These are phyloP conservation scores for Calypte anna DNA, from an alignment of 2,113 vertebrate species.

Conservation along the genomic window DNA sequence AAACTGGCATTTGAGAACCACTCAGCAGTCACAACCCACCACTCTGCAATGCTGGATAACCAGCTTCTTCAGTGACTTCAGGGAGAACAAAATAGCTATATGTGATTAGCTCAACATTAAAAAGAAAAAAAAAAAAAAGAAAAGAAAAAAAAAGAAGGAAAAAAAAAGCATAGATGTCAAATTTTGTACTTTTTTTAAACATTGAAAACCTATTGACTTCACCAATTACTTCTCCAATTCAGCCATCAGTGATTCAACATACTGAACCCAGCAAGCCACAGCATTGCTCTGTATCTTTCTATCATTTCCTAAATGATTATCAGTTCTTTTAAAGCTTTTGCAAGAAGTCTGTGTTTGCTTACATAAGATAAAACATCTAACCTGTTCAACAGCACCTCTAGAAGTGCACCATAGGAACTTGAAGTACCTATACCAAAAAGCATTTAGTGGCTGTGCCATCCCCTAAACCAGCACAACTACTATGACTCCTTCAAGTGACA, in stretches of 20 bases:
- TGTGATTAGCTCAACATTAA: neutral
- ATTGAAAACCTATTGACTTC: neutral
- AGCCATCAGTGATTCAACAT: neutral
- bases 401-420: neutral
- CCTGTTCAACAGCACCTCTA: neutral
- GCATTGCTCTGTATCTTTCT: neutral
- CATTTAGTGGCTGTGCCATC: neutral
- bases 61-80: neutral
- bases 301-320: neutral
- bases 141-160: too few species aligned
- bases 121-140: neutral
- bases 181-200: neutral
- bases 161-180: neutral
- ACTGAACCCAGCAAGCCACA: neutral
- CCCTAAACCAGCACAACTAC: neutral
- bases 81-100: neutral
- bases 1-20: neutral
- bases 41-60: neutral
- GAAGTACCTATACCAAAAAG: neutral
- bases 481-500: neutral
- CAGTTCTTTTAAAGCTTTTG: neutral
- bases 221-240: neutral
- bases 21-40: neutral
- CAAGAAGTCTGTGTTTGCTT: neutral
- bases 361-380: neutral